Evolutionary conservation across 2,888 invertebrate species (phyloP), one percentile per base, ranked within the genome.

Genomic region (Sympetrum striolatum): DNA sequence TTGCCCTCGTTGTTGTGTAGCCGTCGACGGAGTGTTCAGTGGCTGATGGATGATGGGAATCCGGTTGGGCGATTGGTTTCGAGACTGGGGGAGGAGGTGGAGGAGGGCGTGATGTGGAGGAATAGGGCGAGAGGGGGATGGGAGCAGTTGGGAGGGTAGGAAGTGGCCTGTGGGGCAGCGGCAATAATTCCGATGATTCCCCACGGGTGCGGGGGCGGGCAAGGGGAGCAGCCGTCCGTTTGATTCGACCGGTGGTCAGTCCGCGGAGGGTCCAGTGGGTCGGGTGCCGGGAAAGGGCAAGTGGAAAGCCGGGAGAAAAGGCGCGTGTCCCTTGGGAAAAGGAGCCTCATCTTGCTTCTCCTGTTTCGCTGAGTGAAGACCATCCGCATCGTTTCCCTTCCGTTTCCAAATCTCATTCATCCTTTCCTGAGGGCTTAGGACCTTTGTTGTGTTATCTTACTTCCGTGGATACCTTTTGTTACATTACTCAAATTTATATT

Each of bases 241-340:
- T 86, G 86, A 86, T 86, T 86, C 60, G 86, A 86, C 86, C 86
- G 86, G 86, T 86, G 86, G 86, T 86, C 86, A 86, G 60, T 86
- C 37, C 86, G 86, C 31, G 58, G 31, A 60, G 86, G 82, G 86
- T 86, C 86, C 86, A 60, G 37, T 6, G n/a, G 81, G 8, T 44
- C 5, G 53, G 8, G n/a, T 10, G 58, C 25, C 18, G 35, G 73
- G 10, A 25, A 31, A 31, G 31, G 73, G 31, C 25, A 31, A 31
- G 31, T 25, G 31, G 73, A 73, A 31, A 25, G 73, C 25, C 25
- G 73, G 73, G 31, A 73, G 73, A 25, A 73, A 73, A 73, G 73
- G 73, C 73, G 73, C 73, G 73, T 73, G 73, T 73, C 86, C 86
- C 60, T 2, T 8, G 86, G 60, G 60, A 64, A 14, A 22, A 37